Evolutionary conservation across 1,140 invertebrate genomes (phyloP), one percentile per base, ranked within the genome.

Genomic region (Akabosia matsudoensis): DNA sequence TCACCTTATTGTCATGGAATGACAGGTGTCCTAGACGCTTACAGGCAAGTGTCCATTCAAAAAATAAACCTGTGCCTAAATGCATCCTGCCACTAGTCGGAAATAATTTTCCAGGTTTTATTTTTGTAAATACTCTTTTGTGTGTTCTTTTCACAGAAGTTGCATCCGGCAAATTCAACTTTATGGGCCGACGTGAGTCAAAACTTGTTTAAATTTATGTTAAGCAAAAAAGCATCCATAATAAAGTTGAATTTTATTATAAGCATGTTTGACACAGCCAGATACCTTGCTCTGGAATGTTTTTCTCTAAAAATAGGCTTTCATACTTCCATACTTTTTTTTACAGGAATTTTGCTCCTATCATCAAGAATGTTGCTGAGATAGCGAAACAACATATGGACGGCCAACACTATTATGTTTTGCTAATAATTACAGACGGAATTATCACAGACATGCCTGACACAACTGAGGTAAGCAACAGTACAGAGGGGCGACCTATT

Each of bases 351-450:
- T 91, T 91, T 82, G 84, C 89, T 18, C 89, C 89, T 4, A 86
- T 89, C 22, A 89, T 91, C 75, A 86, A 88, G 51, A 88, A 87
- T 80, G 87, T 88, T 3, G 85, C 87, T 3, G 80, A 82, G 33
- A 84, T 87, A 82, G 87, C 88, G 1, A 80, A 80, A 10, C 73
- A 83, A 16, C 82, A 84, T 77, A 77, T 82, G 76, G 85, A 86
- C 82, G 88, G 89, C 24, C 83, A 86, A 78, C 85, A 88, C 34
- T 91, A 91, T 81, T 90, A 87, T 83, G 86, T 91, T 56, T 83
- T 91, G 3, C 84, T 91, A 2, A 88, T 91, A 70, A 84, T 91
- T 14, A 91, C 90, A 1, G 90, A 92, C 84, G 90, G 90, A 33
- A 87, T 90, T 56, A 89, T 91, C 54, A 89, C 88, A 14, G 90